Percentiles rank a stretch among this genome's conserved stretches.
Conservation (phyloP, 2,113 vertebrate genomes). For the Pterophyllum scalare region DNA sequence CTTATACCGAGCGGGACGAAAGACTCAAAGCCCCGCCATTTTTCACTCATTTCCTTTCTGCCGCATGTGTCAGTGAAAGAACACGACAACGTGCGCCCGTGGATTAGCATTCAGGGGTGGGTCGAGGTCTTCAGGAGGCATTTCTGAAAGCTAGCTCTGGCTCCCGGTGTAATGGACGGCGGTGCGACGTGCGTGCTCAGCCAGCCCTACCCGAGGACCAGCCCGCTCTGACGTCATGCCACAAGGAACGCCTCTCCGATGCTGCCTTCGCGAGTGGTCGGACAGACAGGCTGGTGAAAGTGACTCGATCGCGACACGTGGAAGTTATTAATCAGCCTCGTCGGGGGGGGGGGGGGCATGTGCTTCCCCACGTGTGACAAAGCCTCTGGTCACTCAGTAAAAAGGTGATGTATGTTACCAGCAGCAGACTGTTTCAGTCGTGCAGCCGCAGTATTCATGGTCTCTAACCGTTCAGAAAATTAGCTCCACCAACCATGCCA, state of each 20-base stretch:
- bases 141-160: slow-evolving; percentile 47
- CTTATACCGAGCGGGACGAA: slow-evolving; percentile 61
- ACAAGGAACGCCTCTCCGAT: slow-evolving; percentile 17
- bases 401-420: neutral
- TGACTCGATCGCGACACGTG: slow-evolving; percentile 5
- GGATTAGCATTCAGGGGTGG: slow-evolving; percentile 23
- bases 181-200: slow-evolving; percentile 48
- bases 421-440: neutral
- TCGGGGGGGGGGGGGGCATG: neutral
- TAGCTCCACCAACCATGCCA: neutral
- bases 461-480: neutral
- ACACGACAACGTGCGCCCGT: neutral
- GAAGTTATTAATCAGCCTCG: neutral
- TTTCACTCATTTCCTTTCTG: slow-evolving; percentile 10
- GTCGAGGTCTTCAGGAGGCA: slow-evolving; percentile 50
- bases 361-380: too few relatives aligned
- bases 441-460: neutral
- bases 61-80: slow-evolving; percentile 15
- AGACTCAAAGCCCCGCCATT: slow-evolving; percentile 56
- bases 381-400: neutral
- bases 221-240: slow-evolving; percentile 49
- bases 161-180: slow-evolving; percentile 64
- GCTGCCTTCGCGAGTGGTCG: slow-evolving; percentile 6
- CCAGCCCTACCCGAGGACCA: slow-evolving; percentile 13
- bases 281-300: neutral